Percentiles rank a stretch among this genome's conserved stretches.
phyloP scores from a whole-genome alignment of 2,113 vertebrate genomes.

The Gavia stellata region DNA sequence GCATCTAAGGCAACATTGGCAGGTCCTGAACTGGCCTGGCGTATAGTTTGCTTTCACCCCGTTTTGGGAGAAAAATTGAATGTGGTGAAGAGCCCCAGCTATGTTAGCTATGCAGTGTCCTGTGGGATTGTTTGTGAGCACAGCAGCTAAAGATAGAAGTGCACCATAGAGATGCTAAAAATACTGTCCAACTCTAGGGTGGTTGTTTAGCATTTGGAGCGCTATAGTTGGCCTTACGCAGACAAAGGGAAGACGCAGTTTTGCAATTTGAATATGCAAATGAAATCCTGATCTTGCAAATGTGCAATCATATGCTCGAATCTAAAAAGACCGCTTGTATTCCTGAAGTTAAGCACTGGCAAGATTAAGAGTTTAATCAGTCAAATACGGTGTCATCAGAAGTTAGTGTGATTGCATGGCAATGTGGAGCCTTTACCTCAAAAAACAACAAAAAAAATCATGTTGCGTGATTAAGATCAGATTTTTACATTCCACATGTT shows the following conservation, averaged over 20 bases:
- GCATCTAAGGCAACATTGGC: neutral
- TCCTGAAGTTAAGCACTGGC: conserved; percentile 20
- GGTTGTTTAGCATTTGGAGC: conserved; percentile 38
- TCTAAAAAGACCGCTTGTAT: conserved; percentile 34
- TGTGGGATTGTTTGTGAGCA: conserved; percentile 52
- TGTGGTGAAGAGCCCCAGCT: conserved; percentile 10
- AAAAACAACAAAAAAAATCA: neutral
- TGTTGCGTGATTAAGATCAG: neutral
- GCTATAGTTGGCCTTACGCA: conserved; percentile 28
- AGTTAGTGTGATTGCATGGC: conserved; percentile 10
- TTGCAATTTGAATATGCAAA: conserved; percentile 53
- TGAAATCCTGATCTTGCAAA: conserved; percentile 46
- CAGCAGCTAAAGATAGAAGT: conserved; percentile 58
- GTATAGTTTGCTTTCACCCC: neutral
- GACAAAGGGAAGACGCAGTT: conserved; percentile 47
- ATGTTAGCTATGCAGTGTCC: conserved; percentile 49
- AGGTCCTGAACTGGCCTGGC: neutral
- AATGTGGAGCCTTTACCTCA: neutral
- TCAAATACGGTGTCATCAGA: conserved; percentile 25
- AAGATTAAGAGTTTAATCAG: conserved; percentile 48
- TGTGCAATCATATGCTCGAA: conserved; percentile 30
- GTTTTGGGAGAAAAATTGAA: neutral
- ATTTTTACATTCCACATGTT: conserved; percentile 32
- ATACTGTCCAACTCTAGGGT: conserved; percentile 33
- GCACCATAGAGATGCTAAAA: conserved; percentile 58